Evolutionary conservation across 2,113 vertebrate genomes (phyloP).

Genomic region (Opisthocomus hoazin): DNA sequence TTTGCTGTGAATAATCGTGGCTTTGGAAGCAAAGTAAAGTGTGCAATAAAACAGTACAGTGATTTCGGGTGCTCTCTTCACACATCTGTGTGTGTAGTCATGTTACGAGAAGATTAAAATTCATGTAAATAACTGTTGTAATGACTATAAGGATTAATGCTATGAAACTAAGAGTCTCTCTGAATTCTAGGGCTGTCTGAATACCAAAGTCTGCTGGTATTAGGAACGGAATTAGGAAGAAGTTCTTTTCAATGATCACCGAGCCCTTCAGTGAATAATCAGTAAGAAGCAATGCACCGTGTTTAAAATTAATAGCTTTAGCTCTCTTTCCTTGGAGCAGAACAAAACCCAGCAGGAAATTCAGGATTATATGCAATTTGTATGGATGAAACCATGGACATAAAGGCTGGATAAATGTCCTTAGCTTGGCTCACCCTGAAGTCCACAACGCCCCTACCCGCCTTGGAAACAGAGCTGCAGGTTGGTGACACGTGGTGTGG

Average conservation of each 20-base stretch:
- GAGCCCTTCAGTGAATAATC: not conserved
- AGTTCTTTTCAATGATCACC: not conserved
- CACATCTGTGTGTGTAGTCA: not conserved
- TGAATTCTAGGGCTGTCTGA: not conserved
- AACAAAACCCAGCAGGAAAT: not conserved
- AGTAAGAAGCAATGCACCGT: not conserved
- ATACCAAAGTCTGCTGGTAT: not conserved
- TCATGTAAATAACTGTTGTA: not conserved
- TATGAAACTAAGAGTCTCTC: not conserved
- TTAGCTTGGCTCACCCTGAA: not conserved
- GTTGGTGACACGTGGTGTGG: not conserved
- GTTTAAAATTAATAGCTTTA: not conserved
- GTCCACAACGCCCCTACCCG: not conserved
- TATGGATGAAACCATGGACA: not conserved
- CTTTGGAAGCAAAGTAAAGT: not conserved
- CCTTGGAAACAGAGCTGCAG: not conserved
- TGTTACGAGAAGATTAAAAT: not conserved
- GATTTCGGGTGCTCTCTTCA: not conserved
- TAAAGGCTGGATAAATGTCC: not conserved
- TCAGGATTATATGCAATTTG: not conserved
- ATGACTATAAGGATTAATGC: not conserved
- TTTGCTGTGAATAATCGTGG: not conserved
- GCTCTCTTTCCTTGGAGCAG: not conserved
- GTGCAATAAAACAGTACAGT: not conserved
- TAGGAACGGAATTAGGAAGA: not conserved